A percentile compares a stretch with the other conserved stretches of the same genome.
Evolutionary conservation across 2,113 vertebrate species (phyloP).

Genomic region (Motacilla alba): DNA sequence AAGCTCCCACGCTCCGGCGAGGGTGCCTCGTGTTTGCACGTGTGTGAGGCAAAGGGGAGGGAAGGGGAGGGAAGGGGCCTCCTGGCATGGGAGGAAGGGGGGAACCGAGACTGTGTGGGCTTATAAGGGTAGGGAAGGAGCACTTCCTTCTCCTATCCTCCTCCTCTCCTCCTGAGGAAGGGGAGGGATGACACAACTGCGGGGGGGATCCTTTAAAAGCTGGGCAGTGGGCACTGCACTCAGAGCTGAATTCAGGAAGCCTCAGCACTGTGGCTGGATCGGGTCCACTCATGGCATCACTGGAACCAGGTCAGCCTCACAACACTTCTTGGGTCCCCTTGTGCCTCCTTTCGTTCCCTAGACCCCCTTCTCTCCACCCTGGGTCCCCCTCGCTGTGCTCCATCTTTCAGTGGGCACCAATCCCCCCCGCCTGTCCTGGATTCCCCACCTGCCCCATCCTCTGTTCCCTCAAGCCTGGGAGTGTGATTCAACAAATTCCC

Average conservation of each 20-base stretch:
- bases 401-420: rapidly evolving
- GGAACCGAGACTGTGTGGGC: neutral
- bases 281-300: neutral
- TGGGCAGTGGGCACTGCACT: neutral
- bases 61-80: neutral
- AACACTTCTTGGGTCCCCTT: neutral
- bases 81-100: neutral
- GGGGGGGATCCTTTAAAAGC: neutral
- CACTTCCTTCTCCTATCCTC: constrained; percentile 23
- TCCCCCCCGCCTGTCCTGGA: neutral
- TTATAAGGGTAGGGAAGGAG: neutral
- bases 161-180: neutral
- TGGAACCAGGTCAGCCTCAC: constrained; percentile 27
- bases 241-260: neutral
- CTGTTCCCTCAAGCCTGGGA: neutral
- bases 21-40: neutral
- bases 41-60: neutral
- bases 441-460: neutral
- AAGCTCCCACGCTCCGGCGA: rapidly evolving
- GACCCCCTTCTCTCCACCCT: neutral
- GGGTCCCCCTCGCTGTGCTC: neutral
- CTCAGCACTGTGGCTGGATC: neutral
- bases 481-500: neutral
- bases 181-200: neutral
- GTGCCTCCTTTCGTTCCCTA: neutral